Conservation (phyloP, 1,140 invertebrate genomes). For the Drosophila erecta region DNA sequence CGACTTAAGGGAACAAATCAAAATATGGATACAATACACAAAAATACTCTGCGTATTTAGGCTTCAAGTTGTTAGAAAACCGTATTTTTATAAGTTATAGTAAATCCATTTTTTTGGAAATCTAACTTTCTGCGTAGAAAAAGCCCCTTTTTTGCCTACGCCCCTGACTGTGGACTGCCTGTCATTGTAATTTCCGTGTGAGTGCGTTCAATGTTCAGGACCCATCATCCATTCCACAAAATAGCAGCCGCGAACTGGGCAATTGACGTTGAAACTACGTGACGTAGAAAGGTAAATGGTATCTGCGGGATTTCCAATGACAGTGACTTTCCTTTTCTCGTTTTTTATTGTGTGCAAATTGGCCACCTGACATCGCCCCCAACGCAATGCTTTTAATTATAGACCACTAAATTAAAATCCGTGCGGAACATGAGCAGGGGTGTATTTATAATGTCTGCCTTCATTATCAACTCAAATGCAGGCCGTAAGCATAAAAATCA, state of each 20-base stretch:
- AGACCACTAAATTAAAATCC: conserved; percentile 77
- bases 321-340: conserved; percentile 18
- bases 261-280: conserved; percentile 79
- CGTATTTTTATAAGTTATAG: no score
- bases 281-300: conserved; percentile 60
- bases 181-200: conserved; percentile 81
- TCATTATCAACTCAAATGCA: conserved; percentile 63
- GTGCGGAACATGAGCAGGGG: conserved; percentile 10
- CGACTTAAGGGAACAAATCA: not conserved
- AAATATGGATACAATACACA: not conserved
- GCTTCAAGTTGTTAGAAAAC: no score
- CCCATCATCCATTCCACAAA: conserved; percentile 18
- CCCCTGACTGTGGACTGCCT: conserved; percentile 32
- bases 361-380: conserved; percentile 20
- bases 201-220: conserved; percentile 60
- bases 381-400: conserved; percentile 72
- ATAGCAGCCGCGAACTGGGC: conserved; percentile 47
- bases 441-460: conserved; percentile 46
- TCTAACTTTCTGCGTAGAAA: not conserved
- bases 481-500: conserved; percentile 57
- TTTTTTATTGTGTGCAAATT: conserved; percentile 70
- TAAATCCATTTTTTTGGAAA: no score
- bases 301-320: conserved; percentile 56
- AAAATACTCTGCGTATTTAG: not conserved
- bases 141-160: not conserved